phyloP scores from a whole-genome alignment of 2,888 invertebrate genomes.

The Isotomurus palustris region DNA sequence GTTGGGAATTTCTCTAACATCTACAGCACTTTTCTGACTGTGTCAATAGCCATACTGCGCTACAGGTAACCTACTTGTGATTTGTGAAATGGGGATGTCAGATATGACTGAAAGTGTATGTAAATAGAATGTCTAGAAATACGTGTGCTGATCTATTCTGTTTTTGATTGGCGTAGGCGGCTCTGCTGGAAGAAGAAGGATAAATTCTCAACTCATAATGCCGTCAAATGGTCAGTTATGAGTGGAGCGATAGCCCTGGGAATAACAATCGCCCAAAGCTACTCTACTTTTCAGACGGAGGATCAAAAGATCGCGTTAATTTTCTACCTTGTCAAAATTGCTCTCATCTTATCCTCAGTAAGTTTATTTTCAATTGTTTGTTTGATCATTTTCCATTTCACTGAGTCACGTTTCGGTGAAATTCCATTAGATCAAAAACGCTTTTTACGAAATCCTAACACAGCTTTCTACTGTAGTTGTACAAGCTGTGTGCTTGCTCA shows the following conservation, averaged over 20 bases:
- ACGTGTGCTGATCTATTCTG: neutral
- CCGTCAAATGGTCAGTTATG: slow-evolving; percentile 41
- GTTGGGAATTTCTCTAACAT: slow-evolving; percentile 42
- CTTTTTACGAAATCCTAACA: too few relatives aligned
- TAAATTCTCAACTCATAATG: slow-evolving; percentile 41
- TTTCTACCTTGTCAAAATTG: slow-evolving; percentile 33
- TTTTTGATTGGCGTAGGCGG: slow-evolving; percentile 21
- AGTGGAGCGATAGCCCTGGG: slow-evolving; percentile 31
- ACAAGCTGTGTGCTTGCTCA: too few relatives aligned
- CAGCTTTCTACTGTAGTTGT: too few relatives aligned
- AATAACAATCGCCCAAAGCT: slow-evolving; percentile 25
- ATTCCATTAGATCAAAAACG: too few relatives aligned
- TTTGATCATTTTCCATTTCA: slow-evolving; percentile 1
- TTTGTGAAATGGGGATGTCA: neutral
- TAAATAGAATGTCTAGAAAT: neutral
- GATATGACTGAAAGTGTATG: neutral
- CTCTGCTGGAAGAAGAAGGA: slow-evolving; percentile 46
- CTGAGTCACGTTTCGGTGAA: too few relatives aligned
- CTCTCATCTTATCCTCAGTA: slow-evolving; percentile 36
- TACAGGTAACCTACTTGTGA: too few relatives aligned
- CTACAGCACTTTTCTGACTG: slow-evolving; percentile 38
- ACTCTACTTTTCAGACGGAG: slow-evolving; percentile 19
- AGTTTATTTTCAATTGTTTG: slow-evolving; percentile 12
- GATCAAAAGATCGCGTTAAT: slow-evolving; percentile 7
- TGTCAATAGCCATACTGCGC: slow-evolving; percentile 43